Conservation (phyloP, 2,888 invertebrate genomes). For the Cryptocephalus moraei region DNA sequence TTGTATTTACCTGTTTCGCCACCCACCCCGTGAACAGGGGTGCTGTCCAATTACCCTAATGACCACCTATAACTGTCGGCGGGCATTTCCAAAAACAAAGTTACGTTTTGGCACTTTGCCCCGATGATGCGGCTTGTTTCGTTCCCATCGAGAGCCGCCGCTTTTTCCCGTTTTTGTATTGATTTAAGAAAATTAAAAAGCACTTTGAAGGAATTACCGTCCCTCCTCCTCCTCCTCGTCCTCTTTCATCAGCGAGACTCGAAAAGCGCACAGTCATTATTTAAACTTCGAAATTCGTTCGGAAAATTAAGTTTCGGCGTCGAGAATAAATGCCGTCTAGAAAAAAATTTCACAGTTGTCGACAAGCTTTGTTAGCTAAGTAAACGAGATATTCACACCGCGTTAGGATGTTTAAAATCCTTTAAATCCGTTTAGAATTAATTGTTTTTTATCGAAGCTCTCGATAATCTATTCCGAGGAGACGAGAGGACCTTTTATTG, state of each 20-base stretch:
- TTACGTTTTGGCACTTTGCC: conserved; percentile 16
- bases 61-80: conserved; percentile 17
- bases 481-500: neutral
- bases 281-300: conserved; percentile 22
- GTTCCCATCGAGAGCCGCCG: conserved; percentile 8
- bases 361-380: conserved; percentile 22
- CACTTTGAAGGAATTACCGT: conserved; percentile 22
- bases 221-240: conserved; percentile 4
- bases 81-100: conserved; percentile 20
- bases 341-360: conserved; percentile 25
- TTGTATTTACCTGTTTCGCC: conserved; percentile 3
- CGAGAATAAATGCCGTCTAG: conserved; percentile 24
- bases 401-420: conserved; percentile 9
- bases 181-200: conserved; percentile 27
- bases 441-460: conserved; percentile 8
- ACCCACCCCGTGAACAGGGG: conserved; percentile 5
- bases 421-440: conserved; percentile 14
- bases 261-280: conserved; percentile 22
- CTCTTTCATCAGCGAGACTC: neutral
- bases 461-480: neutral
- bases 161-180: conserved; percentile 19
- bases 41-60: conserved; percentile 21
- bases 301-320: conserved; percentile 26
- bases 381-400: conserved; percentile 20
- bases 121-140: conserved; percentile 23